Evolutionary conservation across 2,888 invertebrate species (phyloP).

Genomic region (Saturnia japonica): DNA sequence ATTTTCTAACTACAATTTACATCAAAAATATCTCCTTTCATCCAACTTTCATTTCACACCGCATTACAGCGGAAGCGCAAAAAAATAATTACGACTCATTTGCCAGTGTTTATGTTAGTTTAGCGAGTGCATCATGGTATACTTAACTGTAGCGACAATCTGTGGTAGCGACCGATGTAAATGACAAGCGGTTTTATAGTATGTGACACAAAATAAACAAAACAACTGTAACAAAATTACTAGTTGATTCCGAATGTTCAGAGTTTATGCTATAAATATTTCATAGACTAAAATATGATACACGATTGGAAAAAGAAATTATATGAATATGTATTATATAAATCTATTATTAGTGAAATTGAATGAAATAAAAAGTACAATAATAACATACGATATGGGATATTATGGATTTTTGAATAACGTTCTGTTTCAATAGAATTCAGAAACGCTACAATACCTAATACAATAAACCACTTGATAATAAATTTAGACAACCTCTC

Average conservation of each 20-base stretch:
- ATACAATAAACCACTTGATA: neutral
- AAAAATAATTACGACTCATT: conserved; percentile 46
- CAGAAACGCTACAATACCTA: neutral
- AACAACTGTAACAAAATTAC: neutral
- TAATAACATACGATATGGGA: too few species aligned
- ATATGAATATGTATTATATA: too few species aligned
- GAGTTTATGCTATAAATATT: neutral
- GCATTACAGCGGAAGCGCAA: conserved; percentile 32
- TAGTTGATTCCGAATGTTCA: neutral
- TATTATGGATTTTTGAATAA: neutral
- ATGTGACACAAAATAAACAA: neutral
- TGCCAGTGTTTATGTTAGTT: conserved; percentile 40
- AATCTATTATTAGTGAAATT: too few species aligned
- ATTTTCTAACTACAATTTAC: conserved; percentile 31
- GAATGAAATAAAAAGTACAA: too few species aligned
- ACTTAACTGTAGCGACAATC: conserved; percentile 43
- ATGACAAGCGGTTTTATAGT: conserved; percentile 41
- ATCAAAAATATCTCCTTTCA: conserved; percentile 26
- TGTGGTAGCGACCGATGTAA: conserved; percentile 46
- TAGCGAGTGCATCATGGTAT: conserved; percentile 37
- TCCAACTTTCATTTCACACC: conserved; percentile 51
- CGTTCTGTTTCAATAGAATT: neutral
- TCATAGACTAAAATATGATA: too few species aligned
- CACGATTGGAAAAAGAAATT: too few species aligned
- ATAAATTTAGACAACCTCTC: neutral